phyloP scores from a whole-genome alignment of 2,888 invertebrate species.

The Eupithecia insigniata region DNA sequence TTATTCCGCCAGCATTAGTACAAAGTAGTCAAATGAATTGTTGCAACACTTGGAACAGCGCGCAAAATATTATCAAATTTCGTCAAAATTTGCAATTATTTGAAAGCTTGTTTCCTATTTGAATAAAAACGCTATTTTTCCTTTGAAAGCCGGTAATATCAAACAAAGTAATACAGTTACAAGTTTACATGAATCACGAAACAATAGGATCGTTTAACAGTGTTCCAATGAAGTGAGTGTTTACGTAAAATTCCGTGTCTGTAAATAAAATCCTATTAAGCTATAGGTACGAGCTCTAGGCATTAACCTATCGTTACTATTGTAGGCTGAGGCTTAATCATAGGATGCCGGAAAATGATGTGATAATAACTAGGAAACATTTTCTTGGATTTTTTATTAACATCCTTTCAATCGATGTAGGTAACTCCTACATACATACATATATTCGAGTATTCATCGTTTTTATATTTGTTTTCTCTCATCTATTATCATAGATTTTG shows the following conservation, averaged over 20 bases:
- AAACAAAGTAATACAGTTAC: slow-evolving; percentile 33
- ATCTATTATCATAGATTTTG: neutral
- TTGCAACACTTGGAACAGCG: neutral
- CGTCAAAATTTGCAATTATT: neutral
- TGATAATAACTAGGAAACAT: neutral
- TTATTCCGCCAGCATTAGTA: neutral
- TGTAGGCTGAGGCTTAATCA: neutral
- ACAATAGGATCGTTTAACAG: slow-evolving; percentile 50
- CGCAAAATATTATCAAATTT: neutral
- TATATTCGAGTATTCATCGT: neutral
- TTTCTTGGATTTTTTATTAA: neutral
- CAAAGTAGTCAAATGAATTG: neutral
- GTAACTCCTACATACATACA: neutral
- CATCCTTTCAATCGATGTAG: neutral
- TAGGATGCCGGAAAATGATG: neutral
- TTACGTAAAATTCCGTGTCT: slow-evolving; percentile 38
- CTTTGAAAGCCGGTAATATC: slow-evolving; percentile 20
- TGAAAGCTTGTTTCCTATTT: neutral
- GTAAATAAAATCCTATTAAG: slow-evolving; percentile 64
- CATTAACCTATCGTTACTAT: slow-evolving; percentile 61
- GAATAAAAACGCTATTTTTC: neutral
- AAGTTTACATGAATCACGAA: slow-evolving; percentile 38
- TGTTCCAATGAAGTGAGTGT: slow-evolving; percentile 53
- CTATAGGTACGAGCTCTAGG: slow-evolving; percentile 53
- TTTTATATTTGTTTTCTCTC: neutral